Conservation (phyloP, 2,113 vertebrate species). For the Benitochromis conjunctus region DNA sequence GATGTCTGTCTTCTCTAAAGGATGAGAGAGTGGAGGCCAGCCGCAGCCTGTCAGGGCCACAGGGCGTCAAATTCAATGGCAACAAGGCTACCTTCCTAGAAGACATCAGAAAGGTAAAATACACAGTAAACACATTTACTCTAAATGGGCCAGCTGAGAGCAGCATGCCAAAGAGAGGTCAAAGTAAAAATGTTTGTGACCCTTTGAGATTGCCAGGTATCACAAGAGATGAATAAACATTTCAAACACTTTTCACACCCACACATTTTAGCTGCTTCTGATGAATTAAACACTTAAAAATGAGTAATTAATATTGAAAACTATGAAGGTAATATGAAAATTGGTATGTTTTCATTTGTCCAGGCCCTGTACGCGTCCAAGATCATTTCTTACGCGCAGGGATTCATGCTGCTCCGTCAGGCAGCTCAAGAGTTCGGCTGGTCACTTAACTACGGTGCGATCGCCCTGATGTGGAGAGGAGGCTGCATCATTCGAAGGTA, state of each 20-base stretch:
- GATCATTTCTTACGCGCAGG: slow-evolving; percentile 96
- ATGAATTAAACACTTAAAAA: neutral
- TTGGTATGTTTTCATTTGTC: neutral
- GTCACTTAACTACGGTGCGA: slow-evolving; percentile 92
- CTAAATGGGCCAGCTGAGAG: neutral
- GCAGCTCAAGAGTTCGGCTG: slow-evolving; percentile 91
- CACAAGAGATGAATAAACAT: accelerated
- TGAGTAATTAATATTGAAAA: neutral
- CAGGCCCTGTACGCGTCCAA: slow-evolving; percentile 97
- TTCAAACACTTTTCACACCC: neutral
- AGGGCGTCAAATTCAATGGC: slow-evolving; percentile 69
- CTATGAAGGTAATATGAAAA: neutral
- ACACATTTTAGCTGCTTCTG: neutral
- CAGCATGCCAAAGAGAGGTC: accelerated
- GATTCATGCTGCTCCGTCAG: slow-evolving; percentile 95
- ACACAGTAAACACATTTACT: neutral
- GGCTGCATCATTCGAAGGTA: slow-evolving; percentile 98
- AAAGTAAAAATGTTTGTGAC: neutral
- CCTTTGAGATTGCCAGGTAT: neutral
- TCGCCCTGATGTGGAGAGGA: slow-evolving; percentile 97
- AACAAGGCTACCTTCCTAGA: slow-evolving; percentile 87
- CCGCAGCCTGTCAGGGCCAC: slow-evolving; percentile 80
- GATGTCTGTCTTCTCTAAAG: slow-evolving; percentile 94
- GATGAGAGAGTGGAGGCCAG: slow-evolving; percentile 88
- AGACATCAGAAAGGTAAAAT: slow-evolving; percentile 87